These are phyloP conservation scores for Anoplopoma fimbria DNA, from an alignment of 2,113 vertebrate genomes.

Conservation along the genomic window DNA sequence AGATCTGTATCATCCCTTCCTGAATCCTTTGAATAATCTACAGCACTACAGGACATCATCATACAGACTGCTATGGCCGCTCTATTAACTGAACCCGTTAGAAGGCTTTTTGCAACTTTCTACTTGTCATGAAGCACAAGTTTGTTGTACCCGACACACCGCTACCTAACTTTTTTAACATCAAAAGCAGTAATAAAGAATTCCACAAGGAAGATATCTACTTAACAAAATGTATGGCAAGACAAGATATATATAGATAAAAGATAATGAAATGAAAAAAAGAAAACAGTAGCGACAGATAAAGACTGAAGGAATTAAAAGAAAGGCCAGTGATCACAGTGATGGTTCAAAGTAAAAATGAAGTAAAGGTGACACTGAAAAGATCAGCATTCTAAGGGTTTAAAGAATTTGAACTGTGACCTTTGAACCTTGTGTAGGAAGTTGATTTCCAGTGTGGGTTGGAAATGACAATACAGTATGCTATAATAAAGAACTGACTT, in stretches of 20 bases:
- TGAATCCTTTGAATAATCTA: background rate
- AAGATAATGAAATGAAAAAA: conserved; percentile 17
- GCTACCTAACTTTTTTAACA: conserved; percentile 65
- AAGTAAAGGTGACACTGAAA: conserved; percentile 40
- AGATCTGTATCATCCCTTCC: background rate
- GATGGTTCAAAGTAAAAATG: conserved; percentile 32
- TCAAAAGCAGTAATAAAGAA: background rate
- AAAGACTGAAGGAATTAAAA: conserved; percentile 9
- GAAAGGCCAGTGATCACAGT: conserved; percentile 7
- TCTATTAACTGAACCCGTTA: conserved; percentile 69
- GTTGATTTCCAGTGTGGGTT: conserved; percentile 20
- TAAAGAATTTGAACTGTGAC: conserved; percentile 47
- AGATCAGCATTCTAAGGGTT: conserved; percentile 83
- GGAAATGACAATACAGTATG: conserved; percentile 39
- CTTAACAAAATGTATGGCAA: conserved; percentile 21
- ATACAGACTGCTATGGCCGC: background rate
- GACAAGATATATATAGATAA: background rate
- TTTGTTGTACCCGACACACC: conserved; percentile 65
- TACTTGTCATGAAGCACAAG: conserved; percentile 68
- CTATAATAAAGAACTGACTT: conserved; percentile 31
- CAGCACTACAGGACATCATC: background rate
- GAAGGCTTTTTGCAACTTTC: conserved; percentile 72
- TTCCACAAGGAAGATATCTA: conserved; percentile 25
- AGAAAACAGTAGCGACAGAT: conserved; percentile 2
- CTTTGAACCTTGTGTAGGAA: conserved; percentile 50